These are phyloP conservation scores for Ecdyonurus torrentis DNA, from an alignment of 2,888 invertebrate species.

Conservation along the genomic window DNA sequence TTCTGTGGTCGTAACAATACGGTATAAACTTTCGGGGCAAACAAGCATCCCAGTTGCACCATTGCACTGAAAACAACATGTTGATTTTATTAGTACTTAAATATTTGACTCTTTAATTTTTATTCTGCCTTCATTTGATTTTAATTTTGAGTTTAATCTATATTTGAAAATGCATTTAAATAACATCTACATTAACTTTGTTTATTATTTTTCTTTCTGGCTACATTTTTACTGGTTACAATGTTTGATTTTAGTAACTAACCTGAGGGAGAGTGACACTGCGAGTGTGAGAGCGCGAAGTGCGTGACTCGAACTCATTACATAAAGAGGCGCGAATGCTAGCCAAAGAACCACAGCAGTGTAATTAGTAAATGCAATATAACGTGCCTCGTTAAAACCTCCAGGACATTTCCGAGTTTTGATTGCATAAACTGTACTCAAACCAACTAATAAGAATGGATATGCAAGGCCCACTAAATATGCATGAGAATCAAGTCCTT, in stretches of 20 bases:
- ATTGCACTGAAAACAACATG: slow-evolving; percentile 26
- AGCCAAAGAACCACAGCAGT: slow-evolving; percentile 37
- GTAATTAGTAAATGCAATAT: slow-evolving; percentile 37
- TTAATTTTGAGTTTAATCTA: too few relatives aligned
- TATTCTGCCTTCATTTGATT: too few relatives aligned
- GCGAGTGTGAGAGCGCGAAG: slow-evolving; percentile 33
- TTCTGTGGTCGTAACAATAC: slow-evolving; percentile 37
- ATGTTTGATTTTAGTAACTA: slow-evolving; percentile 7
- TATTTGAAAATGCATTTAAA: too few relatives aligned
- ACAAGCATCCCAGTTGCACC: slow-evolving; percentile 34
- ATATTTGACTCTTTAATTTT: too few relatives aligned
- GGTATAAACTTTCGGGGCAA: slow-evolving; percentile 37
- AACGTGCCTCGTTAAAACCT: slow-evolving; percentile 38
- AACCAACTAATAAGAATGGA: slow-evolving; percentile 32
- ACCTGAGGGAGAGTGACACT: slow-evolving; percentile 31
- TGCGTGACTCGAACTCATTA: slow-evolving; percentile 30
- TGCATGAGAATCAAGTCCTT: slow-evolving; percentile 21
- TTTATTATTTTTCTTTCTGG: neutral
- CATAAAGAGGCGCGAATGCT: slow-evolving; percentile 35
- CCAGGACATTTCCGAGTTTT: slow-evolving; percentile 39
- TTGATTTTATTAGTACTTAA: too few relatives aligned
- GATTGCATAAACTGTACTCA: slow-evolving; percentile 36
- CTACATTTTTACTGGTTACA: neutral
- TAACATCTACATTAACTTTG: too few relatives aligned
- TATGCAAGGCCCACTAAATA: slow-evolving; percentile 33